Evolutionary conservation across 2,113 vertebrate species (phyloP), one percentile per base, ranked within the genome.

Genomic region (Cephalopholis sonnerati): DNA sequence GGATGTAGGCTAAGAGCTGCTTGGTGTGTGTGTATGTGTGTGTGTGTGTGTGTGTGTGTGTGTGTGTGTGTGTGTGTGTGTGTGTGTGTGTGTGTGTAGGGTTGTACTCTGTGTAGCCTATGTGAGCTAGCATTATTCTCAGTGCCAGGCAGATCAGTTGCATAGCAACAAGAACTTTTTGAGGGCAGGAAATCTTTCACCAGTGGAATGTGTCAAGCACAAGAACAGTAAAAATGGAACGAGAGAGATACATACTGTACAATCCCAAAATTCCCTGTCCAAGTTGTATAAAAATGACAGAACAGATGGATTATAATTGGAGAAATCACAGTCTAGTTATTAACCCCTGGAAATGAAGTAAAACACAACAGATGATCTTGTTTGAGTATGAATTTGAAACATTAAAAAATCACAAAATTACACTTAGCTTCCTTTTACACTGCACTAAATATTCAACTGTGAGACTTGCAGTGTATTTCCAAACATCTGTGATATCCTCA

Each of bases 111-210:
- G 68, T 81, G 87, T 89, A 83, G 86, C 68, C 77, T 74, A 66
- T 87, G 84, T 87, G 87, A 93, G 85, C 88, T 88, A 81, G 84
- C 87, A 89, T 88, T 83, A 88, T 87, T 92, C 86, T 91, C 82
- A 62, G 89, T 89, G 86, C 90, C 91, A 91, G 91, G 88, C 92
- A 92, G 89, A 93, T 94, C 88, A 91, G 93, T 94, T 94, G 93
- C 93, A 94, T 94, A 94, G 93, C 92, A 94, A 94, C 93, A 89
- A 85, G 74, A 92, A 93, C 85, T 91, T 94, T 93, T 91, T 89
- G 86, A 92, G 90, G 83, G 83, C 91, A 93, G 80, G 77, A 91
- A 92, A 90, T 92, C 66, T 92, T 92, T 94, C 84, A 88, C 82
- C 81, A 87, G 88, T 86, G 90, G 88, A 93, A 91, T 92, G 90